These are phyloP conservation scores for Sebastes hopkinsi DNA, from an alignment of 2,797 vertebrate species.

Conservation along the genomic window DNA sequence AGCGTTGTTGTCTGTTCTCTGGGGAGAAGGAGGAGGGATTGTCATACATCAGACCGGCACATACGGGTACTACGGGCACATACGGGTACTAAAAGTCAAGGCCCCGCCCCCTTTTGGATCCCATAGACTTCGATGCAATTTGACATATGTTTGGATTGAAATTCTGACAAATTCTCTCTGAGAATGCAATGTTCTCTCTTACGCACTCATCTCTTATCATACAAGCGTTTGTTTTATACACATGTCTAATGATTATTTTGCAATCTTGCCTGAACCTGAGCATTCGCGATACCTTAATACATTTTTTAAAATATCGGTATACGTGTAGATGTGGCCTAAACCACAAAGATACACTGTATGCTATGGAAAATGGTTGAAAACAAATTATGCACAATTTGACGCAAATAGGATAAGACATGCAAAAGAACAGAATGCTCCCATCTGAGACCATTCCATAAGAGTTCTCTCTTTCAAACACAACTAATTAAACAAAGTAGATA, in stretches of 20 bases:
- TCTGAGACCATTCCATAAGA: constrained; percentile 6
- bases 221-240: too few species aligned
- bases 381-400: not conserved
- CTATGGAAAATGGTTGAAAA: not conserved
- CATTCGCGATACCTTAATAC: too few species aligned
- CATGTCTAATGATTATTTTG: too few species aligned
- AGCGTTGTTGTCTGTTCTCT: not conserved
- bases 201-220: too few species aligned
- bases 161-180: too few species aligned
- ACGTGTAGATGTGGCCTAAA: not conserved
- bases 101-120: too few species aligned
- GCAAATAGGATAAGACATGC: not conserved
- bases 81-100: too few species aligned
- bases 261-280: too few species aligned
- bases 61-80: too few species aligned
- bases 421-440: not conserved
- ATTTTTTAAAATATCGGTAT: too few species aligned
- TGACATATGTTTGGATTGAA: too few species aligned
- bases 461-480: constrained; percentile 17
- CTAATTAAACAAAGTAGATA: constrained; percentile 28
- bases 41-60: not conserved
- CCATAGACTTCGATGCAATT: too few species aligned
- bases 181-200: not conserved
- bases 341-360: not conserved
- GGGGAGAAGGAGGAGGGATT: not conserved